Conservation (phyloP, 2,797 vertebrate species). For the Dermochelys coriacea region DNA sequence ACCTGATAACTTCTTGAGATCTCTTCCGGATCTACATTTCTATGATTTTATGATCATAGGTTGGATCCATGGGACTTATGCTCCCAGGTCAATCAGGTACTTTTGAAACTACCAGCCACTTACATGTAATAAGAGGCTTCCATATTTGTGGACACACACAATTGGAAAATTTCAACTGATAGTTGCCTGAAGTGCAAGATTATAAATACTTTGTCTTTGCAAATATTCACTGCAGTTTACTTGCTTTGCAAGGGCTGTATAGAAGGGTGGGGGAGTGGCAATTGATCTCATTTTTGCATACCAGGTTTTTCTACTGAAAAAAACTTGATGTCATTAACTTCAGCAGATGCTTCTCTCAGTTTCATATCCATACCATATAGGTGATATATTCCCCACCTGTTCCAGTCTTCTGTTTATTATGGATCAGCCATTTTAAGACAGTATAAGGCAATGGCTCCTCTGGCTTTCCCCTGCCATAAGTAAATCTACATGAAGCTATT, state of each 20-base stretch:
- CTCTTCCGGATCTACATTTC: too few species aligned
- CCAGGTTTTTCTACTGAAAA: background rate
- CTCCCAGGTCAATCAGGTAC: background rate
- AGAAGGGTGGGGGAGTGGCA: conserved; percentile 10
- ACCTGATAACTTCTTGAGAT: background rate
- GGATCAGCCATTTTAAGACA: background rate
- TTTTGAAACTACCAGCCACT: background rate
- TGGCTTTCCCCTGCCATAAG: background rate
- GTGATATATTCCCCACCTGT: conserved; percentile 5
- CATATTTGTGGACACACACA: background rate
- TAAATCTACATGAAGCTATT: background rate
- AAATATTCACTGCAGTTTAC: conserved; percentile 39
- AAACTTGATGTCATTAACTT: background rate
- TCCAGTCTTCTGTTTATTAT: background rate
- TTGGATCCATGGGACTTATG: background rate
- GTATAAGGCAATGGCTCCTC: background rate
- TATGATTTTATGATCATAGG: background rate
- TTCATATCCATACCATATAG: background rate
- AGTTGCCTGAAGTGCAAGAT: background rate
- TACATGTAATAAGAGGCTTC: background rate
- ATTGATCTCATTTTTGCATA: conserved; percentile 26
- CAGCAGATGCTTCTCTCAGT: background rate
- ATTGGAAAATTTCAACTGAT: background rate
- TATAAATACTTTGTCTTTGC: conserved; percentile 24
- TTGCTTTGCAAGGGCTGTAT: conserved; percentile 42